Evolutionary conservation across 2,888 invertebrate species (phyloP), one percentile per base, ranked within the genome.

Genomic region (Drosophila phalerata): DNA sequence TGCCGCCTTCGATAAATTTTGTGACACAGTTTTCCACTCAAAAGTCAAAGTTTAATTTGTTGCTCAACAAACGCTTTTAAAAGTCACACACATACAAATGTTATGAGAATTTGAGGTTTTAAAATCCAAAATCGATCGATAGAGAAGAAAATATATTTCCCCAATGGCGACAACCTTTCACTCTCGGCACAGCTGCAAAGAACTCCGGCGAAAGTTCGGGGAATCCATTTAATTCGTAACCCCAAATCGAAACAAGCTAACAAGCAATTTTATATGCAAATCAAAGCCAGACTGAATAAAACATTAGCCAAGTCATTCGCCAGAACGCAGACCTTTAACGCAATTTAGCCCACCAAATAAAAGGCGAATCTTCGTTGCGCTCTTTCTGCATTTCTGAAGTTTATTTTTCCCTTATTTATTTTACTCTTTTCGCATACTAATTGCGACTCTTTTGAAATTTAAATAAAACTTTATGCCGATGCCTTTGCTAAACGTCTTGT

Each of bases 221-320:
- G 57, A 62, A 51, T 48, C 66, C 66, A 65, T 80, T 68, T 52
- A 56, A 69, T 63, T 55, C 45, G 48, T 60, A 51, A 65, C 30
- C 37, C 63, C 34, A 53, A 64, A 75, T 63, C 77, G 52, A 66
- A 70, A 63, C 49, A 76, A 68, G 64, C 81, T 65, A 79, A 81
- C 81, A 79, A 84, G 75, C 85, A 88, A 85, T 85, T 85, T 88
- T 62, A 60, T 79, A 85, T 85, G 85, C 79, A 85, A 85, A 85
- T 85, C 81, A 70, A 73, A 53, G 34, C 9, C 52, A 38, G 32
- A 37, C 66, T 85, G 84, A 85, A 83, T 83, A 85, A 85, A 81
- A 83, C 79, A 83, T 83, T 66, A 83, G 81, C 40, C 57, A 51
- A 58, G 67, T 62, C 71, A 71, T 71, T 63, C 19, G 57, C 28